phyloP scores from a whole-genome alignment of 1,140 invertebrate species.

The Zaprionus africanus region DNA sequence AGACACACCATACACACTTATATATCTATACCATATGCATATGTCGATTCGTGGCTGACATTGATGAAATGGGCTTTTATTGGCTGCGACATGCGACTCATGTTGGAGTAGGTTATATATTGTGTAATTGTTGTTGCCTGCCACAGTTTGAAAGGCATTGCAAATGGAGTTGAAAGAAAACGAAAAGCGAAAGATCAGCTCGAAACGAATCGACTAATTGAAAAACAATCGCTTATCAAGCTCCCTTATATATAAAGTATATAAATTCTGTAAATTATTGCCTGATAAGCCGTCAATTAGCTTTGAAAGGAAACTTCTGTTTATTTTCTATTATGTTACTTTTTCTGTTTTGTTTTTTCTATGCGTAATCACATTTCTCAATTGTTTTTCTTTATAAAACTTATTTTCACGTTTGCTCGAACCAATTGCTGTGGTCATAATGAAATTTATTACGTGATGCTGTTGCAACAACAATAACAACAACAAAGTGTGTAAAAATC shows the following conservation, averaged over 20 bases:
- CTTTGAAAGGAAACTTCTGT: neutral
- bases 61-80: constrained; percentile 77
- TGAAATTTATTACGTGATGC: constrained; percentile 74
- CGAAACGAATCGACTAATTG: constrained; percentile 9
- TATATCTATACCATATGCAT: constrained; percentile 41
- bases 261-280: neutral
- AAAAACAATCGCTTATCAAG: constrained; percentile 19
- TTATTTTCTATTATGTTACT: neutral
- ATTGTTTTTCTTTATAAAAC: constrained; percentile 16
- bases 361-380: constrained; percentile 19
- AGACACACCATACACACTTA: constrained; percentile 22
- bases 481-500: constrained; percentile 42
- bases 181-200: constrained; percentile 8
- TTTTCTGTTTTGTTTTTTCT: neutral
- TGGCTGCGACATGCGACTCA: constrained; percentile 44
- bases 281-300: constrained; percentile 22
- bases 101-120: constrained; percentile 42
- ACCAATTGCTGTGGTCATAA: constrained; percentile 48
- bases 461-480: constrained; percentile 31
- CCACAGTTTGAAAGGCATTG: constrained; percentile 48
- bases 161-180: constrained; percentile 38
- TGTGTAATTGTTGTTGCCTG: constrained; percentile 65
- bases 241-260: neutral
- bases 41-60: constrained; percentile 49
- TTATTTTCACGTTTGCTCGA: constrained; percentile 34